Evolutionary conservation across 2,113 vertebrate species (phyloP).

Genomic region (Rattus rattus): DNA sequence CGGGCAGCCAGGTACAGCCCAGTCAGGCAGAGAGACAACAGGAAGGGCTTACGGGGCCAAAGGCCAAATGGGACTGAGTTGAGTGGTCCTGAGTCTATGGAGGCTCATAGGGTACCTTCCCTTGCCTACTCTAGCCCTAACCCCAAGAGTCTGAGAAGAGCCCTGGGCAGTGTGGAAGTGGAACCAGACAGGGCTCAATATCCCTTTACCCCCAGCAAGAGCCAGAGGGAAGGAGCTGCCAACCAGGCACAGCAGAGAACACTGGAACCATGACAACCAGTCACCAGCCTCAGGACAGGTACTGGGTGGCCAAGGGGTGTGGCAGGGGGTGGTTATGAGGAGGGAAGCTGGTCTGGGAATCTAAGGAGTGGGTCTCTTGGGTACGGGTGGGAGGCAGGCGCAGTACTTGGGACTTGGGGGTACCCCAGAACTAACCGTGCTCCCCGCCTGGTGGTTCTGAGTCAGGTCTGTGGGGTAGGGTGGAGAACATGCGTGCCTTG

Average conservation of each 20-base stretch:
- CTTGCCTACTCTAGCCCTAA: background rate
- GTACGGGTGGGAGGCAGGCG: background rate
- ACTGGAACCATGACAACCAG: conserved; percentile 73
- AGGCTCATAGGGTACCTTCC: background rate
- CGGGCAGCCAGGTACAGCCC: conserved; percentile 69
- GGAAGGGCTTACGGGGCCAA: background rate
- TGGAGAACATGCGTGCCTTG: background rate
- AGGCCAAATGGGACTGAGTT: background rate
- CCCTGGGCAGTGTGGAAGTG: conserved; percentile 25
- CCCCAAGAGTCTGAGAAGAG: background rate
- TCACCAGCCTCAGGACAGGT: conserved; percentile 81
- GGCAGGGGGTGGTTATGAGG: background rate
- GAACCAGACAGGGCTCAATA: conserved; percentile 30
- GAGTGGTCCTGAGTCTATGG: background rate
- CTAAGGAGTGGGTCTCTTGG: background rate
- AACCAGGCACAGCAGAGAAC: conserved; percentile 21
- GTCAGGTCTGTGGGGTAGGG: background rate
- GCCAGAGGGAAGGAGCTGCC: conserved; percentile 48
- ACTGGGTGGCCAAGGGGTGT: background rate
- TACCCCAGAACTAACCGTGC: background rate
- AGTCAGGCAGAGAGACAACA: background rate
- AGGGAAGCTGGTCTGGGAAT: background rate
- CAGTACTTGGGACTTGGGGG: background rate
- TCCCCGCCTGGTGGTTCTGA: background rate
- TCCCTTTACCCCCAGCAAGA: conserved; percentile 65